A percentile compares a stretch with the other conserved stretches of the same genome.
Conservation (phyloP, 2,888 invertebrate genomes). For the Mamestra brassicae region DNA sequence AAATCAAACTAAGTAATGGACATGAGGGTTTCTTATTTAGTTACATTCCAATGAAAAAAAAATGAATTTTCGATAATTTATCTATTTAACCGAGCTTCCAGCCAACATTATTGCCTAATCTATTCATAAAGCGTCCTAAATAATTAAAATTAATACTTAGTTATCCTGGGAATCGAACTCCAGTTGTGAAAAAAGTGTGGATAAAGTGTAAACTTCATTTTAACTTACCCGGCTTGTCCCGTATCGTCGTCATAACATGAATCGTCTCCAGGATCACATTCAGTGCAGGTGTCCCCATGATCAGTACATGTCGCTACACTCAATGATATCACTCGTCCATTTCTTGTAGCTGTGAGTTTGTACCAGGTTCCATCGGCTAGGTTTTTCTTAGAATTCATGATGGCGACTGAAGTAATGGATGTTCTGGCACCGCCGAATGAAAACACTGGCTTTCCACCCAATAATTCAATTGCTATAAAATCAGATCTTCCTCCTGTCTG, state of each 20-base stretch:
- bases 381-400: slow-evolving; percentile 91
- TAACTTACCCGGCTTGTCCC: slow-evolving; percentile 96
- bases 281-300: slow-evolving; percentile 96
- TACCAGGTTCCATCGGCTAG: slow-evolving; percentile 97
- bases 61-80: too few species aligned
- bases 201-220: background rate
- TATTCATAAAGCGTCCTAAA: too few species aligned
- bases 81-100: too few species aligned
- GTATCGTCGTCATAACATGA: slow-evolving; percentile 96
- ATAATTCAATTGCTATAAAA: slow-evolving; percentile 97
- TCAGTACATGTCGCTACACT: slow-evolving; percentile 96
- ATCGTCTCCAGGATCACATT: slow-evolving; percentile 95
- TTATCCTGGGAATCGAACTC: background rate
- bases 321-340: slow-evolving; percentile 96
- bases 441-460: slow-evolving; percentile 96
- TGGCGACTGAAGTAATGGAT: slow-evolving; percentile 95
- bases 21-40: too few species aligned
- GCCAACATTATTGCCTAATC: too few species aligned
- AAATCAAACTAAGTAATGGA: too few species aligned
- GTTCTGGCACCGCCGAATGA: slow-evolving; percentile 97
- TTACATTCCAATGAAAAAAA: background rate
- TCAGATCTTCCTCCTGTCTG: slow-evolving; percentile 97
- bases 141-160: too few species aligned
- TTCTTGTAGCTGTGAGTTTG: slow-evolving; percentile 97
- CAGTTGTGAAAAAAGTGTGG: background rate